Evolutionary conservation across 2,113 vertebrate species (phyloP).

Genomic region (Otus sunia): DNA sequence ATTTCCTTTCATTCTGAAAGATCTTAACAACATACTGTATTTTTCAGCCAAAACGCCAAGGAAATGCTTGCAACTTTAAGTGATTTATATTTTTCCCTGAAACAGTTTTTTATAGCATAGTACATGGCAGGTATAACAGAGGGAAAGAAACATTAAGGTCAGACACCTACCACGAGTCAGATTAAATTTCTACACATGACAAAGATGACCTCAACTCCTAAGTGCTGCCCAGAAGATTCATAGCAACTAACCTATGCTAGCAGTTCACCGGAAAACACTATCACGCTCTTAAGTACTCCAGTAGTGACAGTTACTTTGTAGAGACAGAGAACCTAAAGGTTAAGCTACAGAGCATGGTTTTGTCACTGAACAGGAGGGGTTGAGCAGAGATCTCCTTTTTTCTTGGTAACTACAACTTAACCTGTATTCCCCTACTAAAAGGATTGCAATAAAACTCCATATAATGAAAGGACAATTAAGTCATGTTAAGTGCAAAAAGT

Average conservation of each 20-base stretch:
- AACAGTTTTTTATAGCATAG: neutral
- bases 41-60: neutral
- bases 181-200: neutral
- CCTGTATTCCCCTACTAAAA: neutral
- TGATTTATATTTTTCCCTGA: neutral
- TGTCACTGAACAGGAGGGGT: neutral
- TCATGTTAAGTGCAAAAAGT: neutral
- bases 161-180: neutral
- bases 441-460: neutral
- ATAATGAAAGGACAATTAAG: constrained; percentile 22
- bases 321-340: neutral
- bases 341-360: neutral
- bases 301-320: neutral
- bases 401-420: neutral
- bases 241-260: neutral
- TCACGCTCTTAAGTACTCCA: neutral
- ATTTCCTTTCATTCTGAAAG: neutral
- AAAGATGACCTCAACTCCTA: neutral
- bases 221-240: neutral
- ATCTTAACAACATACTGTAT: neutral
- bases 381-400: neutral
- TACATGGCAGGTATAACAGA: neutral
- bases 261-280: neutral
- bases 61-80: neutral
- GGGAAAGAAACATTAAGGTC: neutral